Evolutionary conservation across 2,797 vertebrate genomes (phyloP).

Genomic region (Oreortyx pictus): DNA sequence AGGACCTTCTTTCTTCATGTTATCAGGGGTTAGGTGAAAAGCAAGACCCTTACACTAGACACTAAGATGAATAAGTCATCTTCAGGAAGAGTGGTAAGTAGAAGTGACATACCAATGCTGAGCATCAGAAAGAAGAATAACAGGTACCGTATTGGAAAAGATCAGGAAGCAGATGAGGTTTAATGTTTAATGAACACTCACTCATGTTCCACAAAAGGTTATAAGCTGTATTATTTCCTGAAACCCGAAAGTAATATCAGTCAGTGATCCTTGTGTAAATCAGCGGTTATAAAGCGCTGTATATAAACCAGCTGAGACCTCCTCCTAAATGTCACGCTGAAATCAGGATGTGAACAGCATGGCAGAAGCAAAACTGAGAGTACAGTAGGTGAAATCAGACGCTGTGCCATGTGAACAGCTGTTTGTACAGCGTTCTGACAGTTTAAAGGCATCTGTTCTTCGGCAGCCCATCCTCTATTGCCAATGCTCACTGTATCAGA

Average conservation of each 20-base stretch:
- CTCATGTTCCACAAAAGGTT: neutral
- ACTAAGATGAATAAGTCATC: neutral
- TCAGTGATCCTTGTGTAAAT: conserved; percentile 12
- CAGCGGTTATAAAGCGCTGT: neutral
- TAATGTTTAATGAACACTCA: neutral
- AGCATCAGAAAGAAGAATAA: neutral
- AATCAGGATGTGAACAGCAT: neutral
- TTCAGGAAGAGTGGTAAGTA: neutral
- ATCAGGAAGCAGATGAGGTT: neutral
- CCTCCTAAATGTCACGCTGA: conserved; percentile 2
- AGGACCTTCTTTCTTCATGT: neutral
- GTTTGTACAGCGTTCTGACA: neutral
- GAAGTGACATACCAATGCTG: neutral
- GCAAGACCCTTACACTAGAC: neutral
- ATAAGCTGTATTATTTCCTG: conserved; percentile 12
- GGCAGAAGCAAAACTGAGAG: neutral
- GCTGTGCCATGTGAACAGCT: conserved; percentile 23
- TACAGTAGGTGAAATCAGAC: neutral
- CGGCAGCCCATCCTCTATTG: neutral
- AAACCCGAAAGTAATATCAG: neutral
- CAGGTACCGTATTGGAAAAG: neutral
- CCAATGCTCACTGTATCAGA: neutral
- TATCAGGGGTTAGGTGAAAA: neutral
- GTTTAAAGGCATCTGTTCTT: conserved; percentile 22
- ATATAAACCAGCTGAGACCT: conserved; percentile 28